Percentiles rank a stretch among this genome's conserved stretches.
phyloP scores from a whole-genome alignment of 2,113 vertebrate species.

The Onychostruthus taczanowskii region DNA sequence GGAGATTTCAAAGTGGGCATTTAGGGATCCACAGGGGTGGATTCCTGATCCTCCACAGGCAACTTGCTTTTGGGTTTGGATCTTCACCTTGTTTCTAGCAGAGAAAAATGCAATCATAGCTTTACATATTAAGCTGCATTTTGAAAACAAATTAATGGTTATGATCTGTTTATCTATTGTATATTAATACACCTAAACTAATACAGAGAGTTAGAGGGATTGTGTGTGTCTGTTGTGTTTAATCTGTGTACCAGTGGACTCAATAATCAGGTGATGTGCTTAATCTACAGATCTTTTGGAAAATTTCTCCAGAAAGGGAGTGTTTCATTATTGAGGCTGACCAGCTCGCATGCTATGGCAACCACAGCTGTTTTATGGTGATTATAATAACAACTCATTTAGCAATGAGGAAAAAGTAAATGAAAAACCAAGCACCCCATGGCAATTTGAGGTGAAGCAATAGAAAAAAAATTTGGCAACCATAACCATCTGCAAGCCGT shows the following conservation, averaged over 20 bases:
- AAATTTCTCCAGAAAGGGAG: neutral
- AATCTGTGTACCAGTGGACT: neutral
- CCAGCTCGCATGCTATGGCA: neutral
- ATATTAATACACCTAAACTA: neutral
- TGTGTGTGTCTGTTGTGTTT: neutral
- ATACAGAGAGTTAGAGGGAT: neutral
- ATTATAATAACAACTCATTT: neutral
- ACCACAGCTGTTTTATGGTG: neutral
- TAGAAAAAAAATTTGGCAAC: neutral
- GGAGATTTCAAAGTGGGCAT: neutral
- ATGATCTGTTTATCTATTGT: neutral
- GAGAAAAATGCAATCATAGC: neutral
- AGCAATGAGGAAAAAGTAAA: neutral
- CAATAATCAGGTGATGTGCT: neutral
- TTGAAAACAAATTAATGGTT: neutral
- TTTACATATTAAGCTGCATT: neutral
- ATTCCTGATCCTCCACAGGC: neutral
- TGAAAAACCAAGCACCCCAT: neutral
- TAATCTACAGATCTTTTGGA: neutral
- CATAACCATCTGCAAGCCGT: neutral
- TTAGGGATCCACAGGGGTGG: neutral
- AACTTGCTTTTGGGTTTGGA: rapidly evolving
- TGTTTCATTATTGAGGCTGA: neutral
- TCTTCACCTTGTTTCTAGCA: neutral
- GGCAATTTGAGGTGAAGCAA: neutral